Conservation (phyloP, 2,888 invertebrate species). For the Cheilosia variabilis region DNA sequence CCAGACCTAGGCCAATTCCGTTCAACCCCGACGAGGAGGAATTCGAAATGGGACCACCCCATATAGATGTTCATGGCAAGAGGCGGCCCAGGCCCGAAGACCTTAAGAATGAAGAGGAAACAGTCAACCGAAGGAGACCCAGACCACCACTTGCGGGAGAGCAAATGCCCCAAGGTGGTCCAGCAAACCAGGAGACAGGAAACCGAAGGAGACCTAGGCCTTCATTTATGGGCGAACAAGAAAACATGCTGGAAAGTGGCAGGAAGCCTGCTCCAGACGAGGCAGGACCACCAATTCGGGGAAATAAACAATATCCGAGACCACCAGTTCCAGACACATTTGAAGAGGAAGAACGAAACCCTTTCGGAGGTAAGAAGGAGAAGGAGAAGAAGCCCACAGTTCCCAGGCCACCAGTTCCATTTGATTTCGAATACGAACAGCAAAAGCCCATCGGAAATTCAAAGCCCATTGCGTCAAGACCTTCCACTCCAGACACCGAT, state of each 20-base stretch:
- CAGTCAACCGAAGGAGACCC: not conserved
- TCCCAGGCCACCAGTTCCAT: not conserved
- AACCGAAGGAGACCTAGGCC: not conserved
- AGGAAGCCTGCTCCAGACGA: not conserved
- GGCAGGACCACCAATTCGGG: not conserved
- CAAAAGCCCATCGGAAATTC: not conserved
- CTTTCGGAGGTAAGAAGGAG: not conserved
- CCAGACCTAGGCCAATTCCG: conserved; percentile 20
- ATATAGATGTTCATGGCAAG: not conserved
- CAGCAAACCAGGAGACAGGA: no score
- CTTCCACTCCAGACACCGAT: not conserved
- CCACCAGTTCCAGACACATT: not conserved
- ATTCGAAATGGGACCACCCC: not conserved
- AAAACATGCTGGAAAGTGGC: not conserved
- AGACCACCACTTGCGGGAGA: not conserved
- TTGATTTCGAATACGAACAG: not conserved
- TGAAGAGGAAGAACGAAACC: not conserved
- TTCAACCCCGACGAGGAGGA: not conserved
- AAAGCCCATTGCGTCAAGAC: not conserved
- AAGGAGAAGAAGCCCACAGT: no score
- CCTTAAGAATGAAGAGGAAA: not conserved
- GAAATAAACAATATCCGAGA: not conserved
- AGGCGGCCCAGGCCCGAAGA: not conserved
- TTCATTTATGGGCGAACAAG: not conserved
- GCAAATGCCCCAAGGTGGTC: no score